Base-by-base conservation (phyloP, 2,797 vertebrate genomes). In the Epinephelus awoara region DNA sequence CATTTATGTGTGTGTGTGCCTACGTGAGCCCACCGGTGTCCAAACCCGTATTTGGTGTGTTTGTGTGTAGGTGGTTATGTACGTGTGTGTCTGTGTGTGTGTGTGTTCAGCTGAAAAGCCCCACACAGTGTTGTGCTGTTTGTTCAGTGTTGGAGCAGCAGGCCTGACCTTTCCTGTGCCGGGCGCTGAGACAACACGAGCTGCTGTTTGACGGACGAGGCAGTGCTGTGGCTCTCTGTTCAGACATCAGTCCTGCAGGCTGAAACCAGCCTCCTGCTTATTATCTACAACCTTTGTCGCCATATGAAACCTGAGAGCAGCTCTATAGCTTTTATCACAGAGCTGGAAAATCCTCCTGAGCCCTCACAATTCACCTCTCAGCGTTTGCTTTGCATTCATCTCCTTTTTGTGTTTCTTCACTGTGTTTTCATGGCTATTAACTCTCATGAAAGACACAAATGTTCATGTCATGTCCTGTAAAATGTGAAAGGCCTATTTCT, bases 131-230 rank as follows among this genome's bases (percentile, higher is more conserved):
- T 18, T 58, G 65, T 80, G 72, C 63, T 90, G 88, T 86, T 89
- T 87, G 88, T 80, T 88, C 80, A 75, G 70, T 21, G 80, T 21
- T 18, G 72, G 61, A 85, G 76, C 83, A 89, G 88, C 80, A 86
- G 80, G 83, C 51, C 77, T 92, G 90, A 93, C 91, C 88, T 92
- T 93, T 93, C 77, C 83, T 62, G 72, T n/a, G 54, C 59, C 62
- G 27, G 64, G 17, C 42, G 51, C 71, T 71, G 77, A 88, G 88
- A 84, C 83, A 71, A 84, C 85, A 84, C 34, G 59, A 40, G 83
- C 85, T 69, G 85, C 81, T 68, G 81, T 79, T 44, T 73, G 87
- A 82, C 25, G 65, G 71, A 78, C 67, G 76, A 63, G 66, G 79
- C 66, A 23, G 70, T 59, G 70, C 34, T 2, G 69, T 0, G 54